Percentiles rank a stretch among this genome's conserved stretches.
These are phyloP conservation scores for Anoplius nigerrimus DNA, from an alignment of 2,888 invertebrate species.

Conservation along the genomic window DNA sequence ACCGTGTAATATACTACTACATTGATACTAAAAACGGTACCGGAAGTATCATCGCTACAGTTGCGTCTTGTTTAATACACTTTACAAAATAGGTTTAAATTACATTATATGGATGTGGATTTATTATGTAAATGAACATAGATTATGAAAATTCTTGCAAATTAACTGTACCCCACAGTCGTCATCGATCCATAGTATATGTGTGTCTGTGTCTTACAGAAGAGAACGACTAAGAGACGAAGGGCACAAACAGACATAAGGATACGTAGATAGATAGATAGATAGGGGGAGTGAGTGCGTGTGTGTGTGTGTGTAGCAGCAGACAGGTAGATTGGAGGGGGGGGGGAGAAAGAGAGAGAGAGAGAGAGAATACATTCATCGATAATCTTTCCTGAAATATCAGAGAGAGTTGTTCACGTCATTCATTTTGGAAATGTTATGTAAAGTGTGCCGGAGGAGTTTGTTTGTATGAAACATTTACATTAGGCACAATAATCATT, in stretches of 20 bases:
- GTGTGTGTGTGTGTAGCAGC: background rate
- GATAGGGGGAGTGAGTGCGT: background rate
- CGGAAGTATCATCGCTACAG: no score
- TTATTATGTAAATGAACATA: no score
- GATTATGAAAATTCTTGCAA: conserved; percentile 51
- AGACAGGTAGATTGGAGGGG: conserved; percentile 11
- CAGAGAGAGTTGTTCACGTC: conserved; percentile 40
- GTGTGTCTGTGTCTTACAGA: conserved; percentile 17
- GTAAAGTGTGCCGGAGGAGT: conserved; percentile 11
- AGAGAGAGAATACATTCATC: conserved; percentile 46
- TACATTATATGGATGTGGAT: no score
- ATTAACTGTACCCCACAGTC: conserved; percentile 42
- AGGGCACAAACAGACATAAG: no score
- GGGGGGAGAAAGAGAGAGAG: conserved; percentile 12
- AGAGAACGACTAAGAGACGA: no score
- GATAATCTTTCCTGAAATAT: conserved; percentile 49
- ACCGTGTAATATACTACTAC: no score
- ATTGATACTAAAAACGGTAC: no score
- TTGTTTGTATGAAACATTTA: no score
- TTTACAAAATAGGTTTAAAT: no score
- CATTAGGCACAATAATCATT: no score
- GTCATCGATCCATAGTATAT: conserved; percentile 46
- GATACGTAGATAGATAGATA: no score
- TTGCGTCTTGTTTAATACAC: no score
- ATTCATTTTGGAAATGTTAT: conserved; percentile 45